These are phyloP conservation scores for Felis catus DNA, from an alignment of 2,113 vertebrate species.

Conservation along the genomic window DNA sequence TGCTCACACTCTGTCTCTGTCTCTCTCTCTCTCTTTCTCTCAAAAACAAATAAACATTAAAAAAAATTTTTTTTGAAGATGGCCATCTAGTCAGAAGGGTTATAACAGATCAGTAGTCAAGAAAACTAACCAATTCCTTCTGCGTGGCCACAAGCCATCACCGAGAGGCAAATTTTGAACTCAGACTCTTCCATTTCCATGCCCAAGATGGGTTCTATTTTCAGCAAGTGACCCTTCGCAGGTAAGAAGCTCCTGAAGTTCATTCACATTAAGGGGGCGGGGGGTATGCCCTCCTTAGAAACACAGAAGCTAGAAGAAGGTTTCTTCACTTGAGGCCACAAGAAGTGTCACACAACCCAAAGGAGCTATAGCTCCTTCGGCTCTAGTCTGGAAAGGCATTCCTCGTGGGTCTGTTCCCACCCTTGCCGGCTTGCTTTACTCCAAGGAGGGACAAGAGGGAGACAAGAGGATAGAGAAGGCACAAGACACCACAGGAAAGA, in stretches of 20 bases:
- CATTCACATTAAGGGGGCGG: fast-evolving
- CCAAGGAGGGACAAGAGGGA: not conserved
- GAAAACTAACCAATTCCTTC: not conserved
- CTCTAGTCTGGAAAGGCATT: not conserved
- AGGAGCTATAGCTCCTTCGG: slow-evolving; percentile 21
- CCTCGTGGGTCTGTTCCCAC: not conserved
- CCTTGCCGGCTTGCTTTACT: not conserved
- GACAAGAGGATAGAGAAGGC: not conserved
- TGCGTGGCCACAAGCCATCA: not conserved
- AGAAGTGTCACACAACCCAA: slow-evolving; percentile 37
- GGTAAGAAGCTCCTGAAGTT: not conserved
- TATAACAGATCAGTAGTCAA: not conserved
- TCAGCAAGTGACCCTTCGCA: not conserved
- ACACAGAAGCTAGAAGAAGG: slow-evolving; percentile 45
- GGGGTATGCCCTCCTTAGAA: not conserved
- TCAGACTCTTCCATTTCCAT: not conserved
- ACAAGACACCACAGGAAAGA: not conserved
- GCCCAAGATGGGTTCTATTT: not conserved
- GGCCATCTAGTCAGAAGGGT: not conserved
- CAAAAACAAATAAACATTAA: no score
- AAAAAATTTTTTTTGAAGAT: not conserved
- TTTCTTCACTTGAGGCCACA: slow-evolving; percentile 57
- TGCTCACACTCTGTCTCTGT: no score
- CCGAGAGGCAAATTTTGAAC: not conserved
- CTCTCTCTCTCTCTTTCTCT: no score